These are phyloP conservation scores for Piaya cayana DNA, from an alignment of 2,113 vertebrate species.

Conservation along the genomic window DNA sequence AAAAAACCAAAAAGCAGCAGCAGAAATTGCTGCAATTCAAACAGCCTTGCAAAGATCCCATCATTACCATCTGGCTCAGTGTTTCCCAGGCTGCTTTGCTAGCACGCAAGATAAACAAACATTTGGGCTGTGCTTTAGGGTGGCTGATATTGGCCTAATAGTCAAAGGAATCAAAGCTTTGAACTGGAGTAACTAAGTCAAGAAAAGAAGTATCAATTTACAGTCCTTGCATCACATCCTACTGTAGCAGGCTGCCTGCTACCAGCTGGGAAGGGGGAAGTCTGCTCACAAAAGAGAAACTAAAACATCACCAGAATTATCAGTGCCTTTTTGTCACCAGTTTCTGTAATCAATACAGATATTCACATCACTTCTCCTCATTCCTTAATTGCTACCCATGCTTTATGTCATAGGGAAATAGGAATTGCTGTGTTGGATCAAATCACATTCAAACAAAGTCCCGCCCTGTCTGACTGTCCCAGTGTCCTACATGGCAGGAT, in stretches of 20 bases:
- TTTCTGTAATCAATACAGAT: background rate
- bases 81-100: slow-evolving; percentile 44
- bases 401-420: background rate
- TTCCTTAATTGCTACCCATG: background rate
- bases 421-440: background rate
- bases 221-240: slow-evolving; percentile 6
- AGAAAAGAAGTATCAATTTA: slow-evolving; percentile 48
- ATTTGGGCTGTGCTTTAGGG: slow-evolving; percentile 30
- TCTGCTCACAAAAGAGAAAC: background rate
- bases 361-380: background rate
- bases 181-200: slow-evolving; percentile 29
- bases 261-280: slow-evolving; percentile 22
- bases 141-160: slow-evolving; percentile 47
- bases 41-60: slow-evolving; percentile 16
- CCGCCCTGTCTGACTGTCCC: background rate
- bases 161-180: slow-evolving; percentile 56
- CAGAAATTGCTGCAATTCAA: slow-evolving; percentile 39
- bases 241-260: background rate
- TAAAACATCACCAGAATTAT: slow-evolving; percentile 1
- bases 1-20: background rate
- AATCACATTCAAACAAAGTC: background rate
- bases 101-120: background rate
- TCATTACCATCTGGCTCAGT: slow-evolving; percentile 50
- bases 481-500: rapidly evolving
- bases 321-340: background rate